Base-by-base conservation (phyloP, 2,113 vertebrate species). In the Shinisaurus crocodilurus region DNA sequence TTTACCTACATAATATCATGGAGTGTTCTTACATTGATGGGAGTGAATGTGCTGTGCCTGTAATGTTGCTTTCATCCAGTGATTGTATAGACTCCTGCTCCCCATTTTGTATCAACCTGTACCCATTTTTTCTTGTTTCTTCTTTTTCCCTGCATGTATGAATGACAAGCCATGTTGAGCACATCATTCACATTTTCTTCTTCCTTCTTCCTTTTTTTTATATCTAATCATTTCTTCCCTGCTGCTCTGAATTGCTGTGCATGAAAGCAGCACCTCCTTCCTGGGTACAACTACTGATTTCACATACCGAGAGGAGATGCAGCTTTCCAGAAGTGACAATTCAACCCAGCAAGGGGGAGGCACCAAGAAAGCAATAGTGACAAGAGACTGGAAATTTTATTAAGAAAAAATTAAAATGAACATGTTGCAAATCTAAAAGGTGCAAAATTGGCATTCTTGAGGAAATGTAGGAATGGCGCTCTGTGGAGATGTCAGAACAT, bases 211-310 rank as follows among this genome's bases (percentile, higher is more conserved):
- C 82, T 87, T 23, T 60, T n/a, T 54, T 85, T 27, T 40, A 29
- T 88, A 80, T 54, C 40, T 69, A 75, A 7, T 20, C 63, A 86
- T 84, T 60, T 82, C 15, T 91, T n/a, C 34, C 82, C 86, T 37
- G 57, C 82, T 60, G 7, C 25, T 90, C 63, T 23, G 88, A 91
- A 89, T 32, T 80, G 83, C 63, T 63, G 32, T 43, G 88, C 87
- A 91, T 77, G 82, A 75, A 90, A 79, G 88, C 86, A 88, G 43
- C 34, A n/a, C 25, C 65, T 94, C 65, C 69, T 87, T 72, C 70
- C 54, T 10, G n/a, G 83, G 34, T 6, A 0, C 86, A 57, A 25
- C 65, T 29, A 25, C 45, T 82, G 9, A 87, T 92, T 89, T 90
- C 74, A 72, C 63, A 74, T 10, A 37, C 8, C 40, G 57, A 88